Evolutionary conservation across 2,888 invertebrate species (phyloP).

Genomic region (Thymelicus lineola): DNA sequence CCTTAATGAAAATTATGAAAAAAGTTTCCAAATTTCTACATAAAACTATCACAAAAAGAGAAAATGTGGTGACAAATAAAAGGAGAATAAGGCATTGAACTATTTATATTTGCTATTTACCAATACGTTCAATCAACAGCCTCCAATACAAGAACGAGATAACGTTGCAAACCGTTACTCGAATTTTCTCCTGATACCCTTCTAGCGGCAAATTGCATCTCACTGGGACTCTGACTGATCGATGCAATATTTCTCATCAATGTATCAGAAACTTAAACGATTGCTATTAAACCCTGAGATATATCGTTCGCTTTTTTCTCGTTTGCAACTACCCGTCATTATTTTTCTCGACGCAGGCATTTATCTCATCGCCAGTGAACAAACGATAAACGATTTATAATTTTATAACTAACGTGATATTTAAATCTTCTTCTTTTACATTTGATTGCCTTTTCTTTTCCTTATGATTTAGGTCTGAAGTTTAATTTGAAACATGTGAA

Average conservation of each 20-base stretch:
- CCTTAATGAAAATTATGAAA: too few relatives aligned
- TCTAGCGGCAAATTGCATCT: conserved; percentile 30
- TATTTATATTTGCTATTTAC: too few relatives aligned
- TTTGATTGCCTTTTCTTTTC: not conserved
- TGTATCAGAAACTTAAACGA: conserved; percentile 34
- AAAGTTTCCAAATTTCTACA: too few relatives aligned
- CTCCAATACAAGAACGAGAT: too few relatives aligned
- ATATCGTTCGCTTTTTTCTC: conserved; percentile 16
- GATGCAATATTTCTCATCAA: conserved; percentile 25
- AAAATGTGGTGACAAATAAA: too few relatives aligned
- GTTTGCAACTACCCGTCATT: conserved; percentile 30
- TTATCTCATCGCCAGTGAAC: conserved; percentile 14
- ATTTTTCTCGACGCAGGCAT: conserved; percentile 19
- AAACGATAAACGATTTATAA: conserved; percentile 8
- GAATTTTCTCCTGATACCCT: conserved; percentile 8
- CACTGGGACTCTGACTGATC: conserved; percentile 1
- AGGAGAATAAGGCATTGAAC: too few relatives aligned
- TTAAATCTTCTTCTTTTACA: not conserved
- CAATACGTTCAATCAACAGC: too few relatives aligned
- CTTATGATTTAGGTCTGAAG: not conserved
- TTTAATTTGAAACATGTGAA: too few relatives aligned
- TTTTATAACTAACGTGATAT: conserved; percentile 1
- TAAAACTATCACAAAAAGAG: too few relatives aligned
- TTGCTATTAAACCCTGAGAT: conserved; percentile 28
- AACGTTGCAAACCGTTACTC: conserved; percentile 3